Evolutionary conservation across 2,888 invertebrate genomes (phyloP).

Genomic region (Eupithecia insigniata): DNA sequence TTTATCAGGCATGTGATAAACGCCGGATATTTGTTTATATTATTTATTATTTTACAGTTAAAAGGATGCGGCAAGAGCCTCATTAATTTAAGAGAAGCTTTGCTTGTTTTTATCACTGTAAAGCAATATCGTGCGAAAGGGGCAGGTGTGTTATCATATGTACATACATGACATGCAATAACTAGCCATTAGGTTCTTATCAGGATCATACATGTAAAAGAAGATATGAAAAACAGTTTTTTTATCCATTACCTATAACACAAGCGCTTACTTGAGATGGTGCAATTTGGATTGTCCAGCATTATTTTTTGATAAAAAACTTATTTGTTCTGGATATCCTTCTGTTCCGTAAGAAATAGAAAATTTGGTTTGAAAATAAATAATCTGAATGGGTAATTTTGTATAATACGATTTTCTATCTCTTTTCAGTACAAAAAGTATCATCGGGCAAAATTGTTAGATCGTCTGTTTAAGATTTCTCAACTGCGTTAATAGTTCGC

Average conservation of each 20-base stretch:
- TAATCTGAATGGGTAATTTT: no score
- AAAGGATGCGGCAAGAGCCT: background rate
- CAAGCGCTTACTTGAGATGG: background rate
- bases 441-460: no score
- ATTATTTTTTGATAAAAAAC: no score
- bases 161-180: background rate
- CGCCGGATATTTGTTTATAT: conserved; percentile 11
- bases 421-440: no score
- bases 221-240: no score
- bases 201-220: background rate
- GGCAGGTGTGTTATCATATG: background rate
- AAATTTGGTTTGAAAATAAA: no score
- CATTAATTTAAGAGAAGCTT: background rate
- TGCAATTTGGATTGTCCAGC: background rate
- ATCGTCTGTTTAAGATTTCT: no score
- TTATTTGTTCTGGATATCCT: no score
- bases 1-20: conserved; percentile 24
- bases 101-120: background rate
- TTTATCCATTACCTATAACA: background rate
- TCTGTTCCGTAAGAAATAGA: no score
- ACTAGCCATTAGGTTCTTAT: background rate
- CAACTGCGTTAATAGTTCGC: no score
- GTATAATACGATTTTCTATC: no score
- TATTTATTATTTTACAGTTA: background rate
- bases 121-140: background rate